phyloP scores from a whole-genome alignment of 2,888 invertebrate genomes.

The Drosophila bunnanda region DNA sequence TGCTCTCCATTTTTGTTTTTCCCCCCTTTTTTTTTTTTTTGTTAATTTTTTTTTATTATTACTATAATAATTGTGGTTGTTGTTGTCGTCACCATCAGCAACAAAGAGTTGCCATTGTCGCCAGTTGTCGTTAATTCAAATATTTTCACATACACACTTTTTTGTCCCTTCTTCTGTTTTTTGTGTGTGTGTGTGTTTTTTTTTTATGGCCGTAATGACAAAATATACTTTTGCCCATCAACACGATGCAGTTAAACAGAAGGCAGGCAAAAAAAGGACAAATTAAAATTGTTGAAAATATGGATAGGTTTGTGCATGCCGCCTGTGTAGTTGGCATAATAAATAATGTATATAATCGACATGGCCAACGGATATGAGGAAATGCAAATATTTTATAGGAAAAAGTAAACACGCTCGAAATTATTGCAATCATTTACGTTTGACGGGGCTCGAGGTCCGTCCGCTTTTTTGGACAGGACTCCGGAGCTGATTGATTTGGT shows the following conservation, averaged over 20 bases:
- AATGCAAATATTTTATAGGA: conserved; percentile 42
- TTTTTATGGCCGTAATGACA: conserved; percentile 74
- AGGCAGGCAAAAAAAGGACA: background rate
- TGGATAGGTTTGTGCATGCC: conserved; percentile 19
- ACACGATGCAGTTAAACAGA: conserved; percentile 48
- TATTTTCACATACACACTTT: conserved; percentile 49
- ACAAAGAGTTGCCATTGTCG: conserved; percentile 67
- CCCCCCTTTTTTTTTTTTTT: conserved; percentile 10
- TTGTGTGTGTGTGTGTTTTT: conserved; percentile 21
- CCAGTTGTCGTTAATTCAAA: conserved; percentile 76
- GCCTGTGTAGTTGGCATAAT: conserved; percentile 30
- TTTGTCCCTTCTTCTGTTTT: conserved; percentile 1
- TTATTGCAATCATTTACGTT: conserved; percentile 45
- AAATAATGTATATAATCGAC: conserved; percentile 49
- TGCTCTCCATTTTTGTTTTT: conserved; percentile 20
- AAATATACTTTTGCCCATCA: conserved; percentile 73
- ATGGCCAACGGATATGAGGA: conserved; percentile 32
- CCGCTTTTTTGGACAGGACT: background rate
- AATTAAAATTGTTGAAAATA: conserved; percentile 33
- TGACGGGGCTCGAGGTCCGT: conserved; percentile 18
- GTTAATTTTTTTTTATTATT: conserved; percentile 51
- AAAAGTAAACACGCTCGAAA: conserved; percentile 42
- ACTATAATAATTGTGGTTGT: conserved; percentile 32
- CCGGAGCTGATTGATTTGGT: conserved; percentile 30
- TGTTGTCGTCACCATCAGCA: conserved; percentile 58